Percentiles rank a stretch among this genome's conserved stretches.
phyloP scores from a whole-genome alignment of 2,113 vertebrate genomes.

The Mionectes macconnelli region DNA sequence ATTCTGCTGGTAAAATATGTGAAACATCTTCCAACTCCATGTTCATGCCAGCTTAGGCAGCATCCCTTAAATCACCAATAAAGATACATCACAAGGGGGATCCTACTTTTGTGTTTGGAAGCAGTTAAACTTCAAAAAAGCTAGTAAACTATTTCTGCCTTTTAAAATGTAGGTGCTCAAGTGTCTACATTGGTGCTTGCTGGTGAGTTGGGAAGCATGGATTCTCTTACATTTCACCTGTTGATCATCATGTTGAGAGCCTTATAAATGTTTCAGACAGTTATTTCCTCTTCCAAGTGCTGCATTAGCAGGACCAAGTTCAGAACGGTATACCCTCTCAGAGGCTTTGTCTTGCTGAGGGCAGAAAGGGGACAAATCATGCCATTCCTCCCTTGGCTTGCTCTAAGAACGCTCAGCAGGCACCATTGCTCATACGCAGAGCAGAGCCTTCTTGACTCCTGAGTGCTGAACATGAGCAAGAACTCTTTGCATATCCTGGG shows the following conservation, averaged over 20 bases:
- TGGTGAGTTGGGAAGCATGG: neutral
- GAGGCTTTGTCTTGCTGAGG: neutral
- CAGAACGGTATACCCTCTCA: neutral
- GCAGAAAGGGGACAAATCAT: neutral
- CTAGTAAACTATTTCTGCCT: neutral
- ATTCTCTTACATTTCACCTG: neutral
- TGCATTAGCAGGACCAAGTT: neutral
- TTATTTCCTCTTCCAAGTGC: neutral
- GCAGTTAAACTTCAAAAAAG: neutral
- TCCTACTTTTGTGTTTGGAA: neutral
- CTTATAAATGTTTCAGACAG: neutral
- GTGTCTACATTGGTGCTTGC: neutral
- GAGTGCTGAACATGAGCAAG: neutral
- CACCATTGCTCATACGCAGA: neutral
- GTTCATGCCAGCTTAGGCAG: neutral
- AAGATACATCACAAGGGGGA: neutral
- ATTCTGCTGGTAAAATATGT: neutral
- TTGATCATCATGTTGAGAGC: neutral
- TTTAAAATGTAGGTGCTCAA: neutral
- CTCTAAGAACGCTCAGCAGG: neutral
- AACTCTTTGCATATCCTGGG: neutral
- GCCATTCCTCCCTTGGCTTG: neutral
- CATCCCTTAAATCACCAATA: neutral
- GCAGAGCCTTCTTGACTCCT: neutral
- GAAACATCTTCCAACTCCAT: rapidly evolving